Percentiles rank a stretch among this genome's conserved stretches.
Conservation (phyloP, 2,113 vertebrate genomes). For the Hippopotamus amphibius region DNA sequence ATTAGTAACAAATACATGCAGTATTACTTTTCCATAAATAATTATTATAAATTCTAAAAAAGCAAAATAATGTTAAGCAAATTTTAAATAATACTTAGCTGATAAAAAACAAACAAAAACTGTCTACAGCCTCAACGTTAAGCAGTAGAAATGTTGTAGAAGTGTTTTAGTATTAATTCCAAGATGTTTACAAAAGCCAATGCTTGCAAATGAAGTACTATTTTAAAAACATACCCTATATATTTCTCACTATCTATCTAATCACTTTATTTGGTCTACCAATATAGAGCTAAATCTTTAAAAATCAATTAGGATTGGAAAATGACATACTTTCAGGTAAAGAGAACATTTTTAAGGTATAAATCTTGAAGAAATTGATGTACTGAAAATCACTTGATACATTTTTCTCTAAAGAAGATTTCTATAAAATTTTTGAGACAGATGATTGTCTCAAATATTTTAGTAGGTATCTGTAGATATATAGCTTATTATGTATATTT, state of each 20-base stretch:
- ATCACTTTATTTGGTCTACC: background rate
- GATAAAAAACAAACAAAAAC: background rate
- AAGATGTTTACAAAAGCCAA: background rate
- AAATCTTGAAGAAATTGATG: background rate
- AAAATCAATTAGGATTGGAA: background rate
- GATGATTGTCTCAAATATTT: background rate
- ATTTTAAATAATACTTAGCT: background rate
- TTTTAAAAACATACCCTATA: background rate
- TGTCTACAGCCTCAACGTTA: background rate
- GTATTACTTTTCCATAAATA: background rate
- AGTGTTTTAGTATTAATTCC: background rate
- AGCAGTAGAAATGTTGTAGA: background rate
- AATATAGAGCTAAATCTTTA: background rate
- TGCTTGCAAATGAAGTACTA: background rate
- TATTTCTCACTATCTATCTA: background rate
- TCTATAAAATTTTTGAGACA: background rate
- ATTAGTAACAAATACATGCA: background rate
- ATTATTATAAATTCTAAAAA: background rate
- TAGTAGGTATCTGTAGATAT: background rate
- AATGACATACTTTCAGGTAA: background rate
- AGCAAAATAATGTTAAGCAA: background rate
- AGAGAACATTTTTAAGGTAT: background rate
- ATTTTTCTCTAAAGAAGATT: background rate
- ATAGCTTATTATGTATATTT: background rate
- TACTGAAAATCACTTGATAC: background rate